Evolutionary conservation across 2,888 invertebrate species (phyloP).

Genomic region (Andrena praecox): DNA sequence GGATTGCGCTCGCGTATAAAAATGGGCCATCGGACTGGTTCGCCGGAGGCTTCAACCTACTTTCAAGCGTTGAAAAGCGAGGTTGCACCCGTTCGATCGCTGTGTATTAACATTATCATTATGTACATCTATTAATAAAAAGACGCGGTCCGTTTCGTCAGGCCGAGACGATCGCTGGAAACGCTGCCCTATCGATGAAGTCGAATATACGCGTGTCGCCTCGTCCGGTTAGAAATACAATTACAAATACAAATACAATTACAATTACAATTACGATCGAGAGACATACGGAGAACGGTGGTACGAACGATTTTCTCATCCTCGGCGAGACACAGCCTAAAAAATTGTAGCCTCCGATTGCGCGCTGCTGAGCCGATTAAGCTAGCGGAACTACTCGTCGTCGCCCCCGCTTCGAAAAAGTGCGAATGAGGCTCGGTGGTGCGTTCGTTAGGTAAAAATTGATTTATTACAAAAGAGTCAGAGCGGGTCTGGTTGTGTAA

Average conservation of each 20-base stretch:
- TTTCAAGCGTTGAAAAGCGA: background rate
- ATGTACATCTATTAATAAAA: slow-evolving; percentile 17
- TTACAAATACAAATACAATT: background rate
- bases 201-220: background rate
- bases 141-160: background rate
- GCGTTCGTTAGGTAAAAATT: slow-evolving; percentile 14
- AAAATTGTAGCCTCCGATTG: background rate
- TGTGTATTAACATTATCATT: background rate
- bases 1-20: background rate
- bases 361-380: background rate
- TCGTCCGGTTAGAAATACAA: background rate
- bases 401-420: background rate
- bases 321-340: background rate
- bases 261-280: slow-evolving; percentile 8
- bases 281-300: background rate
- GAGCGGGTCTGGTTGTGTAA: slow-evolving; percentile 1
- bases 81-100: background rate
- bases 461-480: slow-evolving; percentile 39
- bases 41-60: background rate
- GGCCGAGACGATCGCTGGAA: background rate
- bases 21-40: slow-evolving; percentile 1
- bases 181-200: background rate
- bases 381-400: slow-evolving; percentile 20
- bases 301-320: background rate
- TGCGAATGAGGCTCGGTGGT: slow-evolving; percentile 18